These are phyloP conservation scores for Sarcophaga subvicina DNA, from an alignment of 2,888 invertebrate species.

Conservation along the genomic window DNA sequence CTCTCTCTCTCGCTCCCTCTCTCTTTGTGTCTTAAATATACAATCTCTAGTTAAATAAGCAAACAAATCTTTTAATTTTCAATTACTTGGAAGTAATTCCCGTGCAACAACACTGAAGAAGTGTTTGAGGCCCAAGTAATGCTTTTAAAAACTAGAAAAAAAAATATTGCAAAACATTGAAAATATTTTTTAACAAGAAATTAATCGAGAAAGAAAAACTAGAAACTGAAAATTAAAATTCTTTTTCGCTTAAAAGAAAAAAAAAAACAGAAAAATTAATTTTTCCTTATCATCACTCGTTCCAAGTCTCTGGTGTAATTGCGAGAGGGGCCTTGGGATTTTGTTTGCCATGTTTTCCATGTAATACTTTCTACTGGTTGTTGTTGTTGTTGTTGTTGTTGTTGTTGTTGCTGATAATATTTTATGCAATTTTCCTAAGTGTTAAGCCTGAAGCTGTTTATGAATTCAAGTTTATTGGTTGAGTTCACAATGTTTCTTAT, in stretches of 20 bases:
- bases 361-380: not conserved
- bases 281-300: too few species aligned
- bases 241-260: not conserved
- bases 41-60: not conserved
- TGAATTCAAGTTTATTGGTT: slow-evolving; percentile 38
- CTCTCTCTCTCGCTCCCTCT: too few species aligned
- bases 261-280: too few species aligned
- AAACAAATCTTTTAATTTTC: slow-evolving; percentile 7
- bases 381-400: not conserved
- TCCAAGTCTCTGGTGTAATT: too few species aligned
- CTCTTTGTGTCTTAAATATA: too few species aligned
- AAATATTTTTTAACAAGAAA: not conserved
- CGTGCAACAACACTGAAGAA: too few species aligned
- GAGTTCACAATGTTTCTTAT: too few species aligned
- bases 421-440: slow-evolving; percentile 39
- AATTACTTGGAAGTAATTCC: not conserved
- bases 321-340: too few species aligned
- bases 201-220: not conserved
- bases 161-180: too few species aligned
- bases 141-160: too few species aligned
- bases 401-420: not conserved
- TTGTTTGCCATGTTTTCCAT: too few species aligned
- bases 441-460: slow-evolving; percentile 36
- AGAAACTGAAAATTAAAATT: slow-evolving; percentile 12
- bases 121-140: too few species aligned